Percentiles rank a stretch among this genome's conserved stretches.
Evolutionary conservation across 2,113 vertebrate genomes (phyloP).

Genomic region (Zapus hudsonius): DNA sequence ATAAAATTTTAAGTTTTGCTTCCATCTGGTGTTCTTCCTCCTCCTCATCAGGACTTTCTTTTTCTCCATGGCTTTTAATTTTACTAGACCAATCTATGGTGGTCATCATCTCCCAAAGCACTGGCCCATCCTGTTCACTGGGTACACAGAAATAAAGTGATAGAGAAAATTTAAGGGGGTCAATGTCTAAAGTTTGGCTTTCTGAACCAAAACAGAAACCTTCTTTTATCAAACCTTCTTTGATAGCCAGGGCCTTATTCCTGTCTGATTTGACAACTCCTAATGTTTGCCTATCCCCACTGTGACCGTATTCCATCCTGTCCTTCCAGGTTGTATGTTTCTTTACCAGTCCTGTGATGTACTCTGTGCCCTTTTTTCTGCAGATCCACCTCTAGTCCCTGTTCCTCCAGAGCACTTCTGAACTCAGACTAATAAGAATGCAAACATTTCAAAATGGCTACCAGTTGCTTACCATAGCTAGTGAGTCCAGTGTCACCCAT

Average conservation of each 20-base stretch:
- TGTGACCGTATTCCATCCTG: neutral
- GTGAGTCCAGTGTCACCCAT: neutral
- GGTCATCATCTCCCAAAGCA: neutral
- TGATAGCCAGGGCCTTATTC: neutral
- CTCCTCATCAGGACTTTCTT: neutral
- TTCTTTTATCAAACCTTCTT: neutral
- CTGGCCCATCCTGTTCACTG: neutral
- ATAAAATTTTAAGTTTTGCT: neutral
- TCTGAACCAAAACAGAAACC: neutral
- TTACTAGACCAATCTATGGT: neutral
- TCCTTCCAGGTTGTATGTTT: neutral
- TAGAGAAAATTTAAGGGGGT: neutral
- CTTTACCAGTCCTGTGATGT: neutral
- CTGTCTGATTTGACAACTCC: neutral
- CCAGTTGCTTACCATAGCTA: neutral
- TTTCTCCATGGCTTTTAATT: neutral
- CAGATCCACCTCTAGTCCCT: neutral
- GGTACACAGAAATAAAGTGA: neutral
- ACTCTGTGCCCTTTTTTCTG: neutral
- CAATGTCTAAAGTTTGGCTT: neutral
- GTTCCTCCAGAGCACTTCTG: neutral
- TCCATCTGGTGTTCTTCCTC: neutral
- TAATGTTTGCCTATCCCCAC: neutral
- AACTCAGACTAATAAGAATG: neutral
- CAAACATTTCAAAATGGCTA: neutral